Base-by-base conservation (phyloP, 2,888 invertebrate species). In the Graphium colonna region DNA sequence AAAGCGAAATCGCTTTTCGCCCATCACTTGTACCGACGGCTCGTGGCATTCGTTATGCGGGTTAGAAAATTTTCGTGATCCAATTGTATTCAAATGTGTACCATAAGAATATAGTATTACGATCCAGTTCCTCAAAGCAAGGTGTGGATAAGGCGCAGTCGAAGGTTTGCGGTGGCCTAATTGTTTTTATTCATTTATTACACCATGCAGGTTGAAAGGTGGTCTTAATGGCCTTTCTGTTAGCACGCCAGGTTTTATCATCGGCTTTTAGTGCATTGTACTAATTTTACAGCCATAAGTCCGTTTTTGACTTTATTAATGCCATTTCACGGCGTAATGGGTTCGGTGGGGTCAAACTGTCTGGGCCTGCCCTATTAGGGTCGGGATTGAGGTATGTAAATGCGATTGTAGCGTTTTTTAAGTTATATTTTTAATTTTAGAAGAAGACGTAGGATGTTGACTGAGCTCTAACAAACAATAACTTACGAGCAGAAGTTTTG, bases 171-270 rank as follows among this genome's bases (percentile, higher is more conserved):
- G 57, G 45, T 60, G 55, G 56, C 63, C 71, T 82, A 80, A 83
- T 83, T 85, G 82, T 84, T 85, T 85, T 84, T 84, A 86, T 85
- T 78, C 81, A 80, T 86, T 85, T 85, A 86, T 82, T 73, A 70
- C 75, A 62, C 71, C 68, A 75, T 76, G 76, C 73, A 75, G 63
- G 64, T 69, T 71, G 73, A 74, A 76, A 79, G 81, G 82, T 80
- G 81, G 77, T 76, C 73, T 69, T 77, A 76, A 82, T 78, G 63
- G 73, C 61, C 67, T 63, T 61, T 77, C 76, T 81, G 76, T 81
- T 79, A 83, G 75, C 74, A 67, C 60, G 50, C 59, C 58, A 64
- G 64, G 72, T 69, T 67, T 75, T 77, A 79, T 79, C 75, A 76
- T 75, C 68, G 67, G 61, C 67, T 75, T 70, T 64, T 67, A 73